Evolutionary conservation across 2,888 invertebrate genomes (phyloP), one percentile per base, ranked within the genome.

Genomic region (Antheraea assamensis): DNA sequence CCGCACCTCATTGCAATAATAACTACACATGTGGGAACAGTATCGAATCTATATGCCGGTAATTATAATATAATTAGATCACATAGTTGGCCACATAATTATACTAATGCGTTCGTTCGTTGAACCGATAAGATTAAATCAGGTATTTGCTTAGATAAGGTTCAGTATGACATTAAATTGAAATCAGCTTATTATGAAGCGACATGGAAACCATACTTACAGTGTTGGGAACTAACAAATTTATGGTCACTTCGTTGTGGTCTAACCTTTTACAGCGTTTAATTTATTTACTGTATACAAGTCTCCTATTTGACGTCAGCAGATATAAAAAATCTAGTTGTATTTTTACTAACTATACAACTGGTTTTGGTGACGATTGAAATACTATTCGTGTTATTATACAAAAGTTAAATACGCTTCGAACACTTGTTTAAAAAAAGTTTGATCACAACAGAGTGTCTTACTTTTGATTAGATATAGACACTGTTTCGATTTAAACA

Each of bases 41-140:
- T 42, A 31, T 55, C 27, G 64, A 24, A 30, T 58, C 49, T 71
- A 73, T 64, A 72, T 72, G 71, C 70, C 74, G n/a, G 68, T 76
- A 75, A 77, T 78, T 75, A 78, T 76, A 76, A 68, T 66, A 74
- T 73, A 82, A 81, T 79, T 79, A 78, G 80, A 81, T 81, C 81
- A 79, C 71, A 77, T 70, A 77, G 80, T 76, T 79, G 77, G 77
- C 74, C 77, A 71, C 75, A 35, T 78, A 79, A 79, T 78, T 75
- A 21, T 5, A 35, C 35, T 68, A 68, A 68, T 68, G 35, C 68
- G 35, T 35, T 35, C 35, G 35, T 68, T 68, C 35, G 35, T 68
- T 68, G n/a, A 35, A 35, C 35, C 35, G 68, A 68, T 35, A n/a
- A 68, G 21, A 68, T 35, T 68, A 68, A 42, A 35, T 68, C 68